Percentiles rank a stretch among this genome's conserved stretches.
These are phyloP conservation scores for Gari tellinella DNA, from an alignment of 2,888 invertebrate species.

Conservation along the genomic window DNA sequence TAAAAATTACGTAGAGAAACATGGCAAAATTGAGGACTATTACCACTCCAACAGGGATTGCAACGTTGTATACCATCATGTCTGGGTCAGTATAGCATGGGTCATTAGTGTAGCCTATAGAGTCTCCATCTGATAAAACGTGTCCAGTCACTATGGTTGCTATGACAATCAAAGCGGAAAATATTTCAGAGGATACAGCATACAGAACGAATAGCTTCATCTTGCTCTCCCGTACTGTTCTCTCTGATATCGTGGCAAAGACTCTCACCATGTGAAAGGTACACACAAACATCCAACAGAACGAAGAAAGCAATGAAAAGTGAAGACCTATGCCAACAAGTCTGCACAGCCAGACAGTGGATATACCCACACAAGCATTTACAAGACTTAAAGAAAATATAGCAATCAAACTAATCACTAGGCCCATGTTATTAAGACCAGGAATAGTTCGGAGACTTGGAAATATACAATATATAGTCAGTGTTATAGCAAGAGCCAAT, in stretches of 20 bases:
- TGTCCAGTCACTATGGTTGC: slow-evolving; percentile 6
- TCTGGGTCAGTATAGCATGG: slow-evolving; percentile 34
- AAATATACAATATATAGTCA: slow-evolving; percentile 1
- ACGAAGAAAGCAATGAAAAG: slow-evolving; percentile 10
- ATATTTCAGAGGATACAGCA: slow-evolving; percentile 1
- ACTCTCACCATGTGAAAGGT: slow-evolving; percentile 51
- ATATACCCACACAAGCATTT: not conserved
- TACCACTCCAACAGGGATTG: slow-evolving; percentile 31
- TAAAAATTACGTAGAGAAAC: slow-evolving; percentile 39
- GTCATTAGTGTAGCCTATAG: slow-evolving; percentile 39
- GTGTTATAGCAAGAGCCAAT: not conserved
- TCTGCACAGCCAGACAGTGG: slow-evolving; percentile 1
- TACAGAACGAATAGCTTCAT: slow-evolving; percentile 19
- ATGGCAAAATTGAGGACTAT: slow-evolving; percentile 41
- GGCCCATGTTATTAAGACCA: slow-evolving; percentile 13
- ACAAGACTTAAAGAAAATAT: not conserved
- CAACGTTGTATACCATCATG: slow-evolving; percentile 40
- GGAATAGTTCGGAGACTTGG: slow-evolving; percentile 5
- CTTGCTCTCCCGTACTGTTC: not conserved
- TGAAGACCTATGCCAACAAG: not conserved
- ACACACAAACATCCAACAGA: slow-evolving; percentile 33
- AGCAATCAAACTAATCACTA: slow-evolving; percentile 5
- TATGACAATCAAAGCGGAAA: slow-evolving; percentile 12
- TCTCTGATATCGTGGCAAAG: slow-evolving; percentile 30
- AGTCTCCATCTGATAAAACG: not conserved